Percentiles rank a stretch among this genome's conserved stretches.
These are phyloP conservation scores for Aphaenogaster ashmeadi DNA, from an alignment of 1,140 invertebrate species.

Conservation along the genomic window DNA sequence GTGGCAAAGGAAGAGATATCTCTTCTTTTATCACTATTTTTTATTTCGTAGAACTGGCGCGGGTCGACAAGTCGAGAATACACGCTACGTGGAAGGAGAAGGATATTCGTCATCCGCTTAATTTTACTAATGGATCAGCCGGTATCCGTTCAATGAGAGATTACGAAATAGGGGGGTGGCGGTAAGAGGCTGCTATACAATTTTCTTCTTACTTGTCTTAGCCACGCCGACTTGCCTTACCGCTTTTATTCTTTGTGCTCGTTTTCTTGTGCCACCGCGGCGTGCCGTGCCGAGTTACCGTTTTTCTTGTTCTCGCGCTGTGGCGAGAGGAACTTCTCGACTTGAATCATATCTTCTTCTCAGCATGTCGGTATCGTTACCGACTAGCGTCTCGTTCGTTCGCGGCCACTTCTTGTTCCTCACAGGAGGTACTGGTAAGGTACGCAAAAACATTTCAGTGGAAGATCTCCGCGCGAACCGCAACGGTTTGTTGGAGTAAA, in stretches of 20 bases:
- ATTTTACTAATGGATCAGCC: slow-evolving; percentile 84
- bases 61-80: slow-evolving; percentile 45
- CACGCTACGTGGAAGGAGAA: slow-evolving; percentile 23
- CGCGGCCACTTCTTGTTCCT: slow-evolving; percentile 41
- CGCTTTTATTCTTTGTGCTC: slow-evolving; percentile 60
- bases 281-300: slow-evolving; percentile 53
- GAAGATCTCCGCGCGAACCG: slow-evolving; percentile 26
- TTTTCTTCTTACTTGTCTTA: slow-evolving; percentile 60
- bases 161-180: slow-evolving; percentile 54
- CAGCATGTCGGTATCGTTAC: slow-evolving; percentile 54
- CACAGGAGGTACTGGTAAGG: neutral
- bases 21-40: slow-evolving; percentile 43
- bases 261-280: slow-evolving; percentile 63
- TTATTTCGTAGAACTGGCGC: slow-evolving; percentile 58
- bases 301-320: slow-evolving; percentile 57
- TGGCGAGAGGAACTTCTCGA: slow-evolving; percentile 56
- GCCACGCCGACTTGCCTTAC: slow-evolving; percentile 30
- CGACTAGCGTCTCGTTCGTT: slow-evolving; percentile 51
- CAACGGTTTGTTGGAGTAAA: slow-evolving; percentile 36
- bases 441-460: slow-evolving; percentile 44
- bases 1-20: neutral
- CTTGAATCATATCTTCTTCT: slow-evolving; percentile 67
- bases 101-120: slow-evolving; percentile 72
- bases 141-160: slow-evolving; percentile 65
- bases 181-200: slow-evolving; percentile 46